phyloP scores from a whole-genome alignment of 2,888 invertebrate genomes.

The Diplolepis rosae region DNA sequence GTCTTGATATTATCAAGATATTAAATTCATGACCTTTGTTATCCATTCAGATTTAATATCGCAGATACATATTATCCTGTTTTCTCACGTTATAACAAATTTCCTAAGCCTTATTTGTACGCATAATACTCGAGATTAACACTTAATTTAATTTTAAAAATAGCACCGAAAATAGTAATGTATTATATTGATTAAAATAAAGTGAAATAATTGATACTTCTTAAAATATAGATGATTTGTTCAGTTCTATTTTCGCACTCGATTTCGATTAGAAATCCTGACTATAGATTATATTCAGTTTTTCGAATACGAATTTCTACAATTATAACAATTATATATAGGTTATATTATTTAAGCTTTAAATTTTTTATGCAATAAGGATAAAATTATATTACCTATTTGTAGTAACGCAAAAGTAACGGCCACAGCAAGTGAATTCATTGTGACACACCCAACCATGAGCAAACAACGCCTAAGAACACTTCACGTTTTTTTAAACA shows the following conservation, averaged over 20 bases:
- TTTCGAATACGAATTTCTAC: neutral
- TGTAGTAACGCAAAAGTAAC: slow-evolving; percentile 55
- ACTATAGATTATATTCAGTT: neutral
- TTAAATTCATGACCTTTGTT: too few species aligned
- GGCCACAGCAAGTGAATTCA: slow-evolving; percentile 56
- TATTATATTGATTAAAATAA: neutral
- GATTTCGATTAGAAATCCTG: neutral
- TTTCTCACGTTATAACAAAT: too few species aligned
- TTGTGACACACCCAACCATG: slow-evolving; percentile 63
- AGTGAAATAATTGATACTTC: neutral
- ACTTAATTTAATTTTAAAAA: too few species aligned
- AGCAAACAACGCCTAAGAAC: slow-evolving; percentile 45
- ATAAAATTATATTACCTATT: slow-evolving; percentile 53
- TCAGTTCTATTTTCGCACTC: neutral
- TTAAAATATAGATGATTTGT: neutral
- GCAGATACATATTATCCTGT: too few species aligned
- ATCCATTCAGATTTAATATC: too few species aligned
- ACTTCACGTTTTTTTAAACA: slow-evolving; percentile 37
- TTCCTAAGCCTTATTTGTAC: too few species aligned
- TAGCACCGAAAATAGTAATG: too few species aligned
- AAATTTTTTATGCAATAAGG: neutral
- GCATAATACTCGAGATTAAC: too few species aligned
- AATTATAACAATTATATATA: neutral
- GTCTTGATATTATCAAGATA: too few species aligned
- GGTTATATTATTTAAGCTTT: neutral